phyloP scores from a whole-genome alignment of 1,140 invertebrate genomes.

The Pseudomyrmex gracilis region DNA sequence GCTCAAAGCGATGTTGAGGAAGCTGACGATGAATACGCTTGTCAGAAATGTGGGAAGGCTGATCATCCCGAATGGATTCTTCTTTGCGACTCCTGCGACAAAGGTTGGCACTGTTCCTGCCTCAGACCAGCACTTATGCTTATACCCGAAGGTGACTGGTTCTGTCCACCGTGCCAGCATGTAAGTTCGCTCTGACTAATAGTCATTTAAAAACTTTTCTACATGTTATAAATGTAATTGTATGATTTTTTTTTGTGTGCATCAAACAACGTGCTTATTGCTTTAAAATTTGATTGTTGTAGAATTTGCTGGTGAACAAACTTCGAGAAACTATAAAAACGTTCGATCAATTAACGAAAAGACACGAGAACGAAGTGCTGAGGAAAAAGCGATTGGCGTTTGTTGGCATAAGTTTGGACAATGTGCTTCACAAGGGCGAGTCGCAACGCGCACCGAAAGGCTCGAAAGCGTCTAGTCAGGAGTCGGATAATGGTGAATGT shows the following conservation, averaged over 20 bases:
- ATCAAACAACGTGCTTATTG: neutral
- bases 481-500: slow-evolving; percentile 75
- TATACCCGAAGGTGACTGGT: slow-evolving; percentile 99
- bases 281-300: slow-evolving; percentile 69
- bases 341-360: slow-evolving; percentile 87
- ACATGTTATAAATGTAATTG: no score
- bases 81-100: slow-evolving; percentile 97
- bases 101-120: slow-evolving; percentile 97
- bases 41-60: slow-evolving; percentile 94
- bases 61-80: slow-evolving; percentile 98
- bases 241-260: neutral
- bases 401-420: slow-evolving; percentile 92
- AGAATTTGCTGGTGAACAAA: slow-evolving; percentile 90
- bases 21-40: slow-evolving; percentile 90
- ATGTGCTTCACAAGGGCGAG: slow-evolving; percentile 87
- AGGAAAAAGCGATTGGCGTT: slow-evolving; percentile 90
- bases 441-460: slow-evolving; percentile 69
- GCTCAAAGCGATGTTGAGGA: slow-evolving; percentile 87
- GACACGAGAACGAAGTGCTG: slow-evolving; percentile 90
- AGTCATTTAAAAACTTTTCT: slow-evolving; percentile 18
- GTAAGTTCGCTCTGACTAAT: slow-evolving; percentile 81
- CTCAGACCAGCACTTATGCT: slow-evolving; percentile 95
- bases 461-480: slow-evolving; percentile 78
- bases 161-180: slow-evolving; percentile 97
- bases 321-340: slow-evolving; percentile 88